Evolutionary conservation across 2,797 vertebrate species (phyloP).

Genomic region (Monodelphis domestica): DNA sequence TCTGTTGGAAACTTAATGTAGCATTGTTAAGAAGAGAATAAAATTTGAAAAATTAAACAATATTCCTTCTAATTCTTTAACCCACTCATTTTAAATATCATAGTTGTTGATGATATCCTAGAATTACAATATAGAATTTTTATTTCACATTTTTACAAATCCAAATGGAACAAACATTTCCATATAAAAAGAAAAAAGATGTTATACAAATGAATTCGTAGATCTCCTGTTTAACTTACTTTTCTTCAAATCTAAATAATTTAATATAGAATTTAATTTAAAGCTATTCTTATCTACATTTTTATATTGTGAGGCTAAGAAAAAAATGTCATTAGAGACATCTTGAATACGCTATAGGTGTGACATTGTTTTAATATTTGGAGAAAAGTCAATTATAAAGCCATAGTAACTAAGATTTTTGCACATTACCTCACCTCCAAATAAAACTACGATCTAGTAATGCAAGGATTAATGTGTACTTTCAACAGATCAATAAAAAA

Average conservation of each 20-base stretch:
- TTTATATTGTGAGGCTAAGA: neutral
- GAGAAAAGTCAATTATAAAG: neutral
- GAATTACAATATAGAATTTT: neutral
- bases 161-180: no score
- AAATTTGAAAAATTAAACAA: slow-evolving; percentile 15
- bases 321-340: neutral
- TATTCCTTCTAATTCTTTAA: neutral
- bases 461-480: neutral
- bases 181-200: no score
- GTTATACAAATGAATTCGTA: no score
- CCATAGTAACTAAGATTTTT: neutral
- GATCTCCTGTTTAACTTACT: neutral
- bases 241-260: no score
- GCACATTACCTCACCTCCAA: neutral
- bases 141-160: no score
- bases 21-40: neutral
- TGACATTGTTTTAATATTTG: neutral
- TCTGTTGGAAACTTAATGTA: neutral
- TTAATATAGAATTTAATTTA: no score
- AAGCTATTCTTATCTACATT: neutral
- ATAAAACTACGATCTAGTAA: neutral
- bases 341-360: neutral
- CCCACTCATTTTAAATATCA: neutral
- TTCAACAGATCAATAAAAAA: neutral
- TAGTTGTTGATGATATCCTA: neutral